Percentiles rank a stretch among this genome's conserved stretches.
Conservation (phyloP, 2,113 vertebrate species). For the Piaya cayana region DNA sequence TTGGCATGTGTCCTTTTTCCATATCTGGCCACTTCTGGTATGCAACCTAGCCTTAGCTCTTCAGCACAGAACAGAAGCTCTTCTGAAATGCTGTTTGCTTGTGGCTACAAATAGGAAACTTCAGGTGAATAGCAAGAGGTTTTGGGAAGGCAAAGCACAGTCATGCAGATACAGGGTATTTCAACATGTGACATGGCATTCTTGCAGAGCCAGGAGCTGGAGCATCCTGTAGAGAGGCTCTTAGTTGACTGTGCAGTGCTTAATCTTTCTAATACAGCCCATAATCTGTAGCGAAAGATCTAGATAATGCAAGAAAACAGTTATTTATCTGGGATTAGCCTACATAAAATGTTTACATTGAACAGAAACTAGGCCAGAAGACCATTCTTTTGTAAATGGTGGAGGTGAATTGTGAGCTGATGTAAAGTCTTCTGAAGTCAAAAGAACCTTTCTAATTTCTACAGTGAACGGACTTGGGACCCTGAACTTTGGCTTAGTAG, state of each 20-base stretch:
- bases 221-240: not conserved
- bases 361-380: conserved; percentile 42
- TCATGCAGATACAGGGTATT: not conserved
- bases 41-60: not conserved
- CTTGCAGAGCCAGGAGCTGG: not conserved
- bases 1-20: not conserved
- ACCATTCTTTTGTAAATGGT: not conserved
- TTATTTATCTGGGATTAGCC: conserved; percentile 75
- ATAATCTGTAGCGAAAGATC: conserved; percentile 42
- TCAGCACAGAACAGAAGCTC: not conserved
- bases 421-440: not conserved
- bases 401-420: not conserved
- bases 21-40: not conserved
- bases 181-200: not conserved
- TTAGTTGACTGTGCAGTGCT: not conserved
- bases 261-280: conserved; percentile 13
- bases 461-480: not conserved
- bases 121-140: conserved; percentile 9
- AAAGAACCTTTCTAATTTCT: not conserved
- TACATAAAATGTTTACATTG: conserved; percentile 57
- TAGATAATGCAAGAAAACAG: conserved; percentile 71
- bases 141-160: not conserved
- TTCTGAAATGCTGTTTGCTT: not conserved
- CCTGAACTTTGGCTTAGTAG: not conserved
- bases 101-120: not conserved